Evolutionary conservation across 2,797 vertebrate genomes (phyloP).

Genomic region (Amphiprion clarkii): DNA sequence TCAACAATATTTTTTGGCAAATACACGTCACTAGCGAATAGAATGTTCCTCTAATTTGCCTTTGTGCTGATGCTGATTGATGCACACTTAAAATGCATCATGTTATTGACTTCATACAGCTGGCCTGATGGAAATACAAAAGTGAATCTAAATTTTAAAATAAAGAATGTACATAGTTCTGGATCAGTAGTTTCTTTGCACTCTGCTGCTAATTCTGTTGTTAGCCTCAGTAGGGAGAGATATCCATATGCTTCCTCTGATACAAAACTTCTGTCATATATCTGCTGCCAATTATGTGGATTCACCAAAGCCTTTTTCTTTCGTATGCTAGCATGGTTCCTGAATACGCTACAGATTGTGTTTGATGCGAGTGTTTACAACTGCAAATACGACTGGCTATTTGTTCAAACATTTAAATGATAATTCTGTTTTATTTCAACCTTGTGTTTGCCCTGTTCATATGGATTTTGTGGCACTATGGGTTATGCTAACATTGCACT

Average conservation of each 20-base stretch:
- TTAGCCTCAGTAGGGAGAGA: neutral
- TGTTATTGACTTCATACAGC: conserved; percentile 41
- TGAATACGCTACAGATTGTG: too few species aligned
- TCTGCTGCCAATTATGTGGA: neutral
- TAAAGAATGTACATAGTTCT: conserved; percentile 2
- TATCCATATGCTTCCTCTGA: neutral
- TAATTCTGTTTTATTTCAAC: too few species aligned
- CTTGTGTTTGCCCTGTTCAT: too few species aligned
- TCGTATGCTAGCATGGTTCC: neutral
- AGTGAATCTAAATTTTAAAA: conserved; percentile 32
- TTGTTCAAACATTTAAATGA: too few species aligned
- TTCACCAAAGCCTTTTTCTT: neutral
- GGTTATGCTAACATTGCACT: neutral
- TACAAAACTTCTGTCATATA: neutral
- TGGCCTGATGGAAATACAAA: conserved; percentile 23
- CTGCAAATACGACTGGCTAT: neutral
- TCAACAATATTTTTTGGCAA: conserved; percentile 56
- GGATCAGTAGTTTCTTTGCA: neutral
- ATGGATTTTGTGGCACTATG: neutral
- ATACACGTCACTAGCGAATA: conserved; percentile 19
- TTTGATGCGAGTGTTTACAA: neutral
- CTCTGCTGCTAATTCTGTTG: neutral
- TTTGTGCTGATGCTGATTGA: conserved; percentile 63
- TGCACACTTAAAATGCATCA: conserved; percentile 47
- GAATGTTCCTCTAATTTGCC: conserved; percentile 46